Percentiles rank a stretch among this genome's conserved stretches.
These are phyloP conservation scores for Drosophila sucinea DNA, from an alignment of 1,140 invertebrate genomes.

Conservation along the genomic window DNA sequence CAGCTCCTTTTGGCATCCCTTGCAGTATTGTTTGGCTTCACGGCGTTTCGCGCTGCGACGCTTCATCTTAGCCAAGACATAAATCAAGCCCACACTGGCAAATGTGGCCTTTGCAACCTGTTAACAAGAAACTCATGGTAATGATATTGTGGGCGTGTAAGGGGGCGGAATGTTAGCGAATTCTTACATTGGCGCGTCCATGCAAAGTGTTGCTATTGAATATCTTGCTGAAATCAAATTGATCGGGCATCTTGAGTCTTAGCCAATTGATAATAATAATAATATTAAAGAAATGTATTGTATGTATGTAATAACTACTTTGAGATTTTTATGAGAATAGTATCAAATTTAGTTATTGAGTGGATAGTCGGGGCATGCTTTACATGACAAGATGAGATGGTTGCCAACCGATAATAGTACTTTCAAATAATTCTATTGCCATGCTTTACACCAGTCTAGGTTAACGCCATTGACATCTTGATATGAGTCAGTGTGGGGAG, in stretches of 20 bases:
- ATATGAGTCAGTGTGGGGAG: background rate
- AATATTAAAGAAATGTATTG: background rate
- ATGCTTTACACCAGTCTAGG: conserved; percentile 5
- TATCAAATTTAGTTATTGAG: background rate
- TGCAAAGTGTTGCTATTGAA: conserved; percentile 61
- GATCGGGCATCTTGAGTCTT: conserved; percentile 36
- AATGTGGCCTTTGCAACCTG: conserved; percentile 86
- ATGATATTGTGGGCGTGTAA: background rate
- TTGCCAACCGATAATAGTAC: background rate
- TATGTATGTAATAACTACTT: background rate
- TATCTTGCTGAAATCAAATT: conserved; percentile 40
- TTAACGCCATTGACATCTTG: conserved; percentile 11
- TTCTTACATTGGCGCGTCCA: conserved; percentile 65
- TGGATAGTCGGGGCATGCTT: background rate
- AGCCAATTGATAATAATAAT: background rate
- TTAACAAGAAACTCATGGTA: conserved; percentile 23
- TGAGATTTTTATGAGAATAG: background rate
- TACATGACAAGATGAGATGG: background rate
- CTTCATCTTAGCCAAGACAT: conserved; percentile 55
- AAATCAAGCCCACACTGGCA: conserved; percentile 54
- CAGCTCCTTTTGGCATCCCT: conserved; percentile 55
- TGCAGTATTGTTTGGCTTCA: conserved; percentile 53
- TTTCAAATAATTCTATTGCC: background rate
- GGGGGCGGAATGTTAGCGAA: background rate
- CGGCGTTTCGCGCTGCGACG: conserved; percentile 47